phyloP scores from a whole-genome alignment of 2,797 vertebrate species.

The Spinus olivaceus region DNA sequence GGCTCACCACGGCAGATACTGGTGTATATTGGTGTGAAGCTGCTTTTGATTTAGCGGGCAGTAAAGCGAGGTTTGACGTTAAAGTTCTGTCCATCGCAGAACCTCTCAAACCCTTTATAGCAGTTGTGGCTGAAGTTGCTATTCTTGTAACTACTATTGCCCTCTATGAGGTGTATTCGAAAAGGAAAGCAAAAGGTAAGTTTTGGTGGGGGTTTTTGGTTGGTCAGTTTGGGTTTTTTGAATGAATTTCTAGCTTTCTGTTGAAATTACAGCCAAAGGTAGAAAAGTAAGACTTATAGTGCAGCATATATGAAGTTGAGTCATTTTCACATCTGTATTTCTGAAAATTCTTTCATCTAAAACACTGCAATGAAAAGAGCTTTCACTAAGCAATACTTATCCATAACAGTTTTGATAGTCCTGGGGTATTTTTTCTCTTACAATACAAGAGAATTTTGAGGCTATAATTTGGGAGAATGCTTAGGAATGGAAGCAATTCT shows the following conservation, averaged over 20 bases:
- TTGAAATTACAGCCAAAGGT: background rate
- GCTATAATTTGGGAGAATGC: background rate
- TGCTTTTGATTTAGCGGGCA: conserved; percentile 70
- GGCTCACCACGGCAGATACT: conserved; percentile 73
- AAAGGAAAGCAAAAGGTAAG: conserved; percentile 67
- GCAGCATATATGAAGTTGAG: background rate
- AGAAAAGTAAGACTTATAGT: background rate
- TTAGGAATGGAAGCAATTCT: background rate
- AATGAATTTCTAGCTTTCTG: background rate
- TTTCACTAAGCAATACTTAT: background rate
- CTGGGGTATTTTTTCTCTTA: background rate
- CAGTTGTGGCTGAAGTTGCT: conserved; percentile 80
- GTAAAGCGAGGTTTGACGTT: conserved; percentile 62
- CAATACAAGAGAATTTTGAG: background rate
- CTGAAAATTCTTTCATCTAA: background rate
- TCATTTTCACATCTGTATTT: background rate
- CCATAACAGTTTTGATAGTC: background rate
- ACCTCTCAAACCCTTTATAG: conserved; percentile 88
- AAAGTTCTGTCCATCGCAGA: conserved; percentile 79
- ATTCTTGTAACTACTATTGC: conserved; percentile 80
- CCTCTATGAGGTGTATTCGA: conserved; percentile 77
- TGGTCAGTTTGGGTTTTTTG: rapidly evolving
- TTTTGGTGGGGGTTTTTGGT: background rate
- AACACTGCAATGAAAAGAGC: background rate
- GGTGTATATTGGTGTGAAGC: conserved; percentile 82